phyloP scores from a whole-genome alignment of 2,888 invertebrate species.

The Diloba caeruleocephala region DNA sequence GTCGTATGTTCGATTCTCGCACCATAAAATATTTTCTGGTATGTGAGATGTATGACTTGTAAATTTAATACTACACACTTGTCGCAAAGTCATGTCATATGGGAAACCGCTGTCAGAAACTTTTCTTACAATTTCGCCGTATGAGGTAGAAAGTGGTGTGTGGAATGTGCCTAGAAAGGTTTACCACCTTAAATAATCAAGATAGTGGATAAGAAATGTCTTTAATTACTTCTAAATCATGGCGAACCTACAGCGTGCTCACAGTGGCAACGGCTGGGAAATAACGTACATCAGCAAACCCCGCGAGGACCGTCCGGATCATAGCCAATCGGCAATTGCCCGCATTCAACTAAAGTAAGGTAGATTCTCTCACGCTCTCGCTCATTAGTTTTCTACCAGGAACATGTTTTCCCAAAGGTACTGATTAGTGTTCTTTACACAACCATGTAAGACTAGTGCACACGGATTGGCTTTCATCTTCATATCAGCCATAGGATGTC shows the following conservation, averaged over 20 bases:
- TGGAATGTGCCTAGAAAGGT: no score
- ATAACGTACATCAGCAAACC: conserved; percentile 10
- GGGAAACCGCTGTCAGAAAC: no score
- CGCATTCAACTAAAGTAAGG: conserved; percentile 30
- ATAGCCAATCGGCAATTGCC: conserved; percentile 48
- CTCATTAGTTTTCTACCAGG: conserved; percentile 34
- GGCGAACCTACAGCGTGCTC: conserved; percentile 2
- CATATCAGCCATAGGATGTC: no score
- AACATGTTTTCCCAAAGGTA: conserved; percentile 33
- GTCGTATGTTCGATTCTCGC: no score
- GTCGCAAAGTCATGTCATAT: no score
- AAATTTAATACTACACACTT: no score
- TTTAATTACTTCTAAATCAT: conserved; percentile 5
- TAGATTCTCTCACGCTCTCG: conserved; percentile 29
- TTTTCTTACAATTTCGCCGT: no score
- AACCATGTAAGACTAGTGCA: not conserved
- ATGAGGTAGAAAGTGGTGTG: no score
- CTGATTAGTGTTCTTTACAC: conserved; percentile 11
- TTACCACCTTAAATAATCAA: no score
- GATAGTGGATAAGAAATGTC: not conserved
- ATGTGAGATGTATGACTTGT: no score
- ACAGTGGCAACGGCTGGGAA: conserved; percentile 11
- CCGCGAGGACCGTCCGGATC: conserved; percentile 46
- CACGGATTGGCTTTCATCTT: no score
- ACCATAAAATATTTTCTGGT: no score